These are phyloP conservation scores for Molossus alvarezi DNA, from an alignment of 2,797 vertebrate genomes.

Conservation along the genomic window DNA sequence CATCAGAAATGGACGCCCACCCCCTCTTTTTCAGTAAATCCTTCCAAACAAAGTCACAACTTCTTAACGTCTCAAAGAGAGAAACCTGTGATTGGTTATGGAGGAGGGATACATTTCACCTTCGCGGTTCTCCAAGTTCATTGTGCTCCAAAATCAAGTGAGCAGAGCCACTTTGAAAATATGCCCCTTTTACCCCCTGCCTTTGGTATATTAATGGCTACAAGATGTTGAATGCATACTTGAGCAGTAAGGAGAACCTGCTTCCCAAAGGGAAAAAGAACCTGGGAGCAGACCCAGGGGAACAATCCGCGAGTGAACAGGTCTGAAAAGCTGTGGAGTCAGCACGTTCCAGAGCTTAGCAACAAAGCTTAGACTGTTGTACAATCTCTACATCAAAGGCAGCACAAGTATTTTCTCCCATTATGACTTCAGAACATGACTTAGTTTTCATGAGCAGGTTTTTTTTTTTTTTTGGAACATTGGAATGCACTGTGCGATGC, in stretches of 20 bases:
- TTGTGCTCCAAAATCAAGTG: constrained; percentile 88
- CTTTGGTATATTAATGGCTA: constrained; percentile 88
- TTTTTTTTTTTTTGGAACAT: not conserved
- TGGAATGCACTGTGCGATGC: not conserved
- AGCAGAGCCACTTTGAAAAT: constrained; percentile 89
- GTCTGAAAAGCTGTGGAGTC: constrained; percentile 84
- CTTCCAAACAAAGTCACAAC: constrained; percentile 75
- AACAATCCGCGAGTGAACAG: constrained; percentile 84
- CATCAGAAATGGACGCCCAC: not conserved
- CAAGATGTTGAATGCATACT: constrained; percentile 89
- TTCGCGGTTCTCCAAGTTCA: constrained; percentile 83
- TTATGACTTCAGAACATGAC: constrained; percentile 69
- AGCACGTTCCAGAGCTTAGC: constrained; percentile 81
- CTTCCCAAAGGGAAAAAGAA: constrained; percentile 85
- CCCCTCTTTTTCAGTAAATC: constrained; percentile 65
- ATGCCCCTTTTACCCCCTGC: constrained; percentile 84
- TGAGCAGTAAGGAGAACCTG: constrained; percentile 82
- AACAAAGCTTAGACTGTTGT: constrained; percentile 76
- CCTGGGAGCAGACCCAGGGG: constrained; percentile 86
- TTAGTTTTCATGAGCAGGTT: constrained; percentile 73
- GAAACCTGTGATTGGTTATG: constrained; percentile 82
- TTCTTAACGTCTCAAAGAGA: constrained; percentile 77
- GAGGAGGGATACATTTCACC: constrained; percentile 82
- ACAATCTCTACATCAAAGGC: constrained; percentile 65
- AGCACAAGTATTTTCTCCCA: constrained; percentile 75